Evolutionary conservation across 2,888 invertebrate genomes (phyloP).

Genomic region (Amblyjoppa proteus): DNA sequence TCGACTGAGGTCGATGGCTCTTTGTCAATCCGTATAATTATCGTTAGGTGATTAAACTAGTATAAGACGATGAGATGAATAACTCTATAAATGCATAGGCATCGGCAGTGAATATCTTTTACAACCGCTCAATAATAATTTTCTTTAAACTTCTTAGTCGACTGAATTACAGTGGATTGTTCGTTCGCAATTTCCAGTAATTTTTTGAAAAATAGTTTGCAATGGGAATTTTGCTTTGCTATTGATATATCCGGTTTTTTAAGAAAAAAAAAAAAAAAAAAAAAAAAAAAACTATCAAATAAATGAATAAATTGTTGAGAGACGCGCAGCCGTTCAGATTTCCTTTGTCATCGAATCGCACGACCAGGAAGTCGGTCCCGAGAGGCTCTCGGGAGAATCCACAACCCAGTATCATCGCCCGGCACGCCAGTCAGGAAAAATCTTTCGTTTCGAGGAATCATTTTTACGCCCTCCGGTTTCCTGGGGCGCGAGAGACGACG

Average conservation of each 20-base stretch:
- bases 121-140: too few relatives aligned
- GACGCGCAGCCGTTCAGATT: constrained; percentile 8
- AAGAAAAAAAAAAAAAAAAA: background rate
- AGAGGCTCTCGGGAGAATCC: background rate
- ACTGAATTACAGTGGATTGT: too few relatives aligned
- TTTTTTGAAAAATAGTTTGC: too few relatives aligned
- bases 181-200: too few relatives aligned
- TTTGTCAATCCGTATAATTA: too few relatives aligned
- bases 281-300: background rate
- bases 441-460: constrained; percentile 72
- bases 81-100: too few relatives aligned
- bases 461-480: constrained; percentile 73
- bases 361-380: constrained; percentile 34
- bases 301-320: background rate
- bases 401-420: constrained; percentile 18
- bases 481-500: constrained; percentile 59
- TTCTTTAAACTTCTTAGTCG: too few relatives aligned
- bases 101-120: too few relatives aligned
- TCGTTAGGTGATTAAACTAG: too few relatives aligned
- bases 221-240: too few relatives aligned
- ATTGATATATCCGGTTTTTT: background rate
- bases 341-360: background rate
- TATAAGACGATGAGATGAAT: too few relatives aligned
- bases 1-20: too few relatives aligned
- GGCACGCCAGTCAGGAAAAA: constrained; percentile 13